Evolutionary conservation across 2,888 invertebrate species (phyloP).

Genomic region (Calameuta pallipes): DNA sequence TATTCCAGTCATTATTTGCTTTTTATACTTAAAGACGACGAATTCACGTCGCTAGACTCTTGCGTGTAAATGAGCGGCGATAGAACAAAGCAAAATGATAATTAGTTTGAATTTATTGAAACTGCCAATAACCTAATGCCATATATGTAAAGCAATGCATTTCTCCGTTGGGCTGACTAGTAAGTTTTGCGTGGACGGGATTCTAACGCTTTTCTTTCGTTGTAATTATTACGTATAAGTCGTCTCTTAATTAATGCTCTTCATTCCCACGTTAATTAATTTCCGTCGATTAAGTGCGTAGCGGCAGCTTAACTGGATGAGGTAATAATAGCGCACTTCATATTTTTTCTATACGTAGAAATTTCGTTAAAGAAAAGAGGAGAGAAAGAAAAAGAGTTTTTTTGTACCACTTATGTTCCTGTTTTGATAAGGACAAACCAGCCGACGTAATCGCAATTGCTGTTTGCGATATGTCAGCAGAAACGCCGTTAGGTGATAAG

Average conservation of each 20-base stretch:
- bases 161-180: conserved; percentile 42
- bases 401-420: conserved; percentile 56
- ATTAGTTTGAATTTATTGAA: conserved; percentile 35
- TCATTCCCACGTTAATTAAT: conserved; percentile 12
- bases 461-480: conserved; percentile 8
- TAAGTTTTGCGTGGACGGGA: conserved; percentile 27
- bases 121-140: conserved; percentile 59
- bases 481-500: background rate
- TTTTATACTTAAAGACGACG: background rate
- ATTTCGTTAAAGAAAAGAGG: background rate
- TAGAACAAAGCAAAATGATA: conserved; percentile 20
- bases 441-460: conserved; percentile 35
- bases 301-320: conserved; percentile 50
- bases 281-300: conserved; percentile 31
- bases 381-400: conserved; percentile 33
- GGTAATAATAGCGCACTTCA: conserved; percentile 38
- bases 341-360: conserved; percentile 25
- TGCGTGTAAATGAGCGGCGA: background rate
- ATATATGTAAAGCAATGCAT: conserved; percentile 47
- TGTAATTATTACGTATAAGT: background rate
- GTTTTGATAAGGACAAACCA: conserved; percentile 44
- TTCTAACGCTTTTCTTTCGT: background rate
- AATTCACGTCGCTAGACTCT: background rate
- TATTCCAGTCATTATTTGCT: background rate
- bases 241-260: background rate